Conservation (phyloP, 2,888 invertebrate species). For the Leptopilina drosophilae region DNA sequence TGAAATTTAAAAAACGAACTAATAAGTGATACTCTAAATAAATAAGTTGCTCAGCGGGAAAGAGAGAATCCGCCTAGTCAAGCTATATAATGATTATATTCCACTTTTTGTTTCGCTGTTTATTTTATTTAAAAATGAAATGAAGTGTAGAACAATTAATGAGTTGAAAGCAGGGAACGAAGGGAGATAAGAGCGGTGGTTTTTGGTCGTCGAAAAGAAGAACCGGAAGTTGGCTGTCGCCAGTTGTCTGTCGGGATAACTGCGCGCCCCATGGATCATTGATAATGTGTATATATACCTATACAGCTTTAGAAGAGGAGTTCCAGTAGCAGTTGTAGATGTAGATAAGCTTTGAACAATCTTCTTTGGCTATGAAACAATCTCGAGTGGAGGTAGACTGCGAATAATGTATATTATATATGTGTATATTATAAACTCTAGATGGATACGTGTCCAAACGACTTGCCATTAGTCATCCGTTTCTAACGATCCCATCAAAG, state of each 20-base stretch:
- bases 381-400: conserved; percentile 58
- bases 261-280: conserved; percentile 41
- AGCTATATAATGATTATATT: conserved; percentile 60
- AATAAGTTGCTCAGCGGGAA: neutral
- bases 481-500: conserved; percentile 54
- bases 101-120: conserved; percentile 12
- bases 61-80: conserved; percentile 61
- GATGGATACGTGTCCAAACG: conserved; percentile 51
- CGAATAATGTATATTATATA: conserved; percentile 61
- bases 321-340: conserved; percentile 64
- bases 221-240: conserved; percentile 59
- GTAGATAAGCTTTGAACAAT: conserved; percentile 58
- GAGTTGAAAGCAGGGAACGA: neutral
- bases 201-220: conserved; percentile 43
- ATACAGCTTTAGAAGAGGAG: conserved; percentile 42
- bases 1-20: neutral
- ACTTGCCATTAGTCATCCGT: conserved; percentile 60
- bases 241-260: conserved; percentile 50
- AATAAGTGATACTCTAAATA: conserved; percentile 12
- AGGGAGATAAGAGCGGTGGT: neutral
- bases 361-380: conserved; percentile 53
- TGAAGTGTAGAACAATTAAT: neutral
- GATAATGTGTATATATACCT: conserved; percentile 47
- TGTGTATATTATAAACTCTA: conserved; percentile 47
- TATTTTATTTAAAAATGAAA: neutral